phyloP scores from a whole-genome alignment of 2,113 vertebrate species.

The Struthio camelus region DNA sequence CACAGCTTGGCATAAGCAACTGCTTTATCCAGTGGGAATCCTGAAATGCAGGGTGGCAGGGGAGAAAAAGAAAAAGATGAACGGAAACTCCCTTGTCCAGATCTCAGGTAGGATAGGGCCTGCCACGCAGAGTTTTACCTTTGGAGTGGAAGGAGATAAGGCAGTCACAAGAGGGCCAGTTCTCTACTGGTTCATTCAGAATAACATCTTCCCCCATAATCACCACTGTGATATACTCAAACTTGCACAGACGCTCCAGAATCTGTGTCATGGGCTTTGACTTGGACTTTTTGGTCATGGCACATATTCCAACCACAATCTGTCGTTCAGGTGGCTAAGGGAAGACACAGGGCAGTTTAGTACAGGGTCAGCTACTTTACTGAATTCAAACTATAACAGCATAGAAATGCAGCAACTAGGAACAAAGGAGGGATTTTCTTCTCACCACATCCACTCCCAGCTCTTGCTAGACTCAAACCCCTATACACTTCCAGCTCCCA shows the following conservation, averaged over 20 bases:
- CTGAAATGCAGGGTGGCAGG: constrained; percentile 67
- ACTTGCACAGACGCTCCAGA: constrained; percentile 95
- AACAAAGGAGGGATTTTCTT: not conserved
- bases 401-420: not conserved
- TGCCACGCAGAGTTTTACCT: constrained; percentile 74
- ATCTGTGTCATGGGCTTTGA: constrained; percentile 99
- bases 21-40: constrained; percentile 97
- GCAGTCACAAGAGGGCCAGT: constrained; percentile 97
- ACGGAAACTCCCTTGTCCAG: not conserved
- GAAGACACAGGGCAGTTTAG: not conserved
- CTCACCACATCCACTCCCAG: not conserved
- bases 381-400: not conserved
- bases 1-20: constrained; percentile 95
- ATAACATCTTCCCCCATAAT: constrained; percentile 97
- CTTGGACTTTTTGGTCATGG: constrained; percentile 99
- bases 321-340: constrained; percentile 90
- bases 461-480: not conserved
- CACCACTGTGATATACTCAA: constrained; percentile 96
- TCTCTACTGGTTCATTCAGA: constrained; percentile 94
- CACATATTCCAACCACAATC: constrained; percentile 97
- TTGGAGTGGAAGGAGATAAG: constrained; percentile 99
- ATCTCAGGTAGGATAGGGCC: not conserved
- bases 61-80: not conserved
- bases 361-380: not conserved
- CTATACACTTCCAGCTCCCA: not conserved